Evolutionary conservation across 2,888 invertebrate species (phyloP).

Genomic region (Drosophila mayaguana): DNA sequence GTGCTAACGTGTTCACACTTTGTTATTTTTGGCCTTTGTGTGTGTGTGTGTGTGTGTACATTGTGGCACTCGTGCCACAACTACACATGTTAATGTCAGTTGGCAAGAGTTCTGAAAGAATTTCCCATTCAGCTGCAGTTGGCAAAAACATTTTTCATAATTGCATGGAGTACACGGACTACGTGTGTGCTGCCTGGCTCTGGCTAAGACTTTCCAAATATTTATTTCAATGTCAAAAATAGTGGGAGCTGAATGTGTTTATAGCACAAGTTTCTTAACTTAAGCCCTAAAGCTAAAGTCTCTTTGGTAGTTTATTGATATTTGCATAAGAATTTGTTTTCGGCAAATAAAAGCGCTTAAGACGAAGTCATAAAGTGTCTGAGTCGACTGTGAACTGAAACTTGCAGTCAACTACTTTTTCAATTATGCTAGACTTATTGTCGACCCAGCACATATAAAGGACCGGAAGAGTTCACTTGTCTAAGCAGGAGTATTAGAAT

Average conservation of each 20-base stretch:
- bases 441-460: too few species aligned
- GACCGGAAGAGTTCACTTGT: too few species aligned
- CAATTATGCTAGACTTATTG: neutral
- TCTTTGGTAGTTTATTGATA: neutral
- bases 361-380: too few species aligned
- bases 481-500: too few species aligned
- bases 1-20: too few species aligned
- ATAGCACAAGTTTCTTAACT: neutral
- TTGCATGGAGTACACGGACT: constrained; percentile 40
- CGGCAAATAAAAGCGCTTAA: neutral
- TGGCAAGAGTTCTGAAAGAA: constrained; percentile 19
- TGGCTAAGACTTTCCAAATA: neutral
- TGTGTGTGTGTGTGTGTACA: constrained; percentile 1
- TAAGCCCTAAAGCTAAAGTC: neutral
- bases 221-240: neutral
- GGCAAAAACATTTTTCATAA: constrained; percentile 40
- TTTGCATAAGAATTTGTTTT: neutral
- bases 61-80: constrained; percentile 37
- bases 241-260: neutral
- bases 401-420: neutral
- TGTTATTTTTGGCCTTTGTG: too few species aligned
- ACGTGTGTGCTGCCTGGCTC: neutral
- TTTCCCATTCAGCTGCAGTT: constrained; percentile 18
- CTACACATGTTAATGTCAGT: constrained; percentile 56
- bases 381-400: neutral